These are phyloP conservation scores for Vulpes vulpes DNA, from an alignment of 2,113 vertebrate genomes.

Conservation along the genomic window DNA sequence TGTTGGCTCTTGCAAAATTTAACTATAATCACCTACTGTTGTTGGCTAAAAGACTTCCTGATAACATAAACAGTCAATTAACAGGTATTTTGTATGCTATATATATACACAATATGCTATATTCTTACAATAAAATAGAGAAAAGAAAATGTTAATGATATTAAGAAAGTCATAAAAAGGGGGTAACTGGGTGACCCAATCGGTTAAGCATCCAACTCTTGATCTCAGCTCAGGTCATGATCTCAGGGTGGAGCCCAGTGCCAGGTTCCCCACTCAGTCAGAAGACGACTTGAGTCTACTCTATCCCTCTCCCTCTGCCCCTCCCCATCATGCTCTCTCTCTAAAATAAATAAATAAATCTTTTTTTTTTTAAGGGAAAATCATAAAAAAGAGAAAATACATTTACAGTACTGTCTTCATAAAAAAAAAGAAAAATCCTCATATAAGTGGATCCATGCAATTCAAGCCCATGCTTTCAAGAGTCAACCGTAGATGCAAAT, in stretches of 20 bases:
- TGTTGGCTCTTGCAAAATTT: background rate
- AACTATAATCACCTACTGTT: background rate
- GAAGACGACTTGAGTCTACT: background rate
- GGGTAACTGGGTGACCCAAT: background rate
- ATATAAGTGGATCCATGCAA: background rate
- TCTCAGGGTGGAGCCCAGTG: background rate
- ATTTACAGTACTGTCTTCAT: background rate
- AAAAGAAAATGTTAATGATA: background rate
- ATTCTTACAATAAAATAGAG: background rate
- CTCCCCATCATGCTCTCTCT: background rate
- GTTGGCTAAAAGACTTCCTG: background rate
- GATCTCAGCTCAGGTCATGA: background rate
- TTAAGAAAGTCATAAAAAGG: background rate
- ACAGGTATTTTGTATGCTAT: background rate
- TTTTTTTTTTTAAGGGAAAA: background rate
- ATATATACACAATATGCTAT: background rate
- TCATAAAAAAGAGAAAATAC: background rate
- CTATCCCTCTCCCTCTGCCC: background rate
- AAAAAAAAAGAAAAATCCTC: background rate
- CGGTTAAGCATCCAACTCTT: background rate
- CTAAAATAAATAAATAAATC: background rate
- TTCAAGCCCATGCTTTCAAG: background rate
- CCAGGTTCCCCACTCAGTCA: background rate
- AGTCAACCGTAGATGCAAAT: background rate
- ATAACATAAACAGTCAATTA: background rate